A percentile compares a stretch with the other conserved stretches of the same genome.
Evolutionary conservation across 2,888 invertebrate genomes (phyloP).

Genomic region (Strigamia transsilvanica): DNA sequence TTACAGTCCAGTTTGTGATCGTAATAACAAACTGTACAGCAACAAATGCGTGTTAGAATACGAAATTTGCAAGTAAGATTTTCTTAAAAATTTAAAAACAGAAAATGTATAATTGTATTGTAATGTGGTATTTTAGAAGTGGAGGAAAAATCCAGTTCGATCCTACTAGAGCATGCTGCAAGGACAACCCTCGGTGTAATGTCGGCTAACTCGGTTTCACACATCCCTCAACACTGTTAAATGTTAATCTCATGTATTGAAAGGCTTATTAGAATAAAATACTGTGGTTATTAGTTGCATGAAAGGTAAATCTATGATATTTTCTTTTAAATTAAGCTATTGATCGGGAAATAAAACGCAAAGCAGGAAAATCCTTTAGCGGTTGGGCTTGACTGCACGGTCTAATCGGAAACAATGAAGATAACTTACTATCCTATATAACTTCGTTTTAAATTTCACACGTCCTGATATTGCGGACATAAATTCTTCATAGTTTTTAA

Average conservation of each 20-base stretch:
- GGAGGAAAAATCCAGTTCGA: background rate
- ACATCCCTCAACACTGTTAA: background rate
- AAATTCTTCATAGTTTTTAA: no score
- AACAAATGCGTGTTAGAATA: background rate
- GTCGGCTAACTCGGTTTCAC: background rate
- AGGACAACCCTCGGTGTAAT: background rate
- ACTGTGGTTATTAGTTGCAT: background rate
- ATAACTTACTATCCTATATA: no score
- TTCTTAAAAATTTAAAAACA: background rate
- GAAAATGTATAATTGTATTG: background rate
- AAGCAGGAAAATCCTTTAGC: background rate
- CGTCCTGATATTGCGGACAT: no score
- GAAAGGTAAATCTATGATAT: no score
- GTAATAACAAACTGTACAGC: background rate
- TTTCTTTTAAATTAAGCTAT: no score
- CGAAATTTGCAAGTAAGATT: constrained; percentile 31
- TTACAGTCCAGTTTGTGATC: constrained; percentile 18
- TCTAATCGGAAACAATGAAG: no score
- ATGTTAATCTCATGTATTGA: background rate
- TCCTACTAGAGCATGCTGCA: background rate
- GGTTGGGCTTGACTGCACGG: no score
- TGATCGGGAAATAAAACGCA: background rate
- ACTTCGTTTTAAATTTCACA: no score
- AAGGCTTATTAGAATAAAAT: background rate
- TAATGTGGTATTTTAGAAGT: background rate